Conservation (phyloP, 2,888 invertebrate species). For the Latrodectus elegans region DNA sequence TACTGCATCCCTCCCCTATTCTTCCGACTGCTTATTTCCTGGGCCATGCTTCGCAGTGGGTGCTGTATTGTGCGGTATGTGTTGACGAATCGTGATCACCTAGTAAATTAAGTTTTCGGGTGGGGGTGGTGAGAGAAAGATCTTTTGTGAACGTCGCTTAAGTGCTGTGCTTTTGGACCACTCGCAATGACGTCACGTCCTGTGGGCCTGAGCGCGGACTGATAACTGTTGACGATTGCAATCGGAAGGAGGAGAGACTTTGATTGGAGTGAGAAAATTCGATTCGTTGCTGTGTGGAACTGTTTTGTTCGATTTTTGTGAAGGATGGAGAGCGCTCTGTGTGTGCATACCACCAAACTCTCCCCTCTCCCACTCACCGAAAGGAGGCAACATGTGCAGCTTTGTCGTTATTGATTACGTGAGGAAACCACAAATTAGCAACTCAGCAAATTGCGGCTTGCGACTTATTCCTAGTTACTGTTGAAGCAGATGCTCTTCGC, state of each 20-base stretch:
- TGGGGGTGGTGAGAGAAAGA: neutral
- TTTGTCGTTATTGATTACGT: no score
- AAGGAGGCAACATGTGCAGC: no score
- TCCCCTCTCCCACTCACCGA: no score
- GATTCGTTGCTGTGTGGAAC: neutral
- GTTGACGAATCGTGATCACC: slow-evolving; percentile 39
- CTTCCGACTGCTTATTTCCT: slow-evolving; percentile 50
- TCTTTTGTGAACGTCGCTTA: slow-evolving; percentile 9
- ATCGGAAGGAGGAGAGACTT: neutral
- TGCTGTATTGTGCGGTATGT: neutral
- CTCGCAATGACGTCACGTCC: neutral
- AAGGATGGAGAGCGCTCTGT: no score
- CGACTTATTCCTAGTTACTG: no score
- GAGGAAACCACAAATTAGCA: no score
- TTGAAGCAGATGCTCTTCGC: no score
- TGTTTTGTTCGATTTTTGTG: neutral
- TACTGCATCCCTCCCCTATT: neutral
- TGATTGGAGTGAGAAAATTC: slow-evolving; percentile 2
- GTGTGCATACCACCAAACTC: no score
- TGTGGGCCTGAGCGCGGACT: neutral
- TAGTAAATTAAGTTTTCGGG: slow-evolving; percentile 58
- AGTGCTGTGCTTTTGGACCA: slow-evolving; percentile 4
- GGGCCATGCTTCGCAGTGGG: slow-evolving; percentile 21
- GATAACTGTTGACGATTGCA: neutral
- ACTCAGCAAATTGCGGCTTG: no score